phyloP scores from a whole-genome alignment of 2,888 invertebrate genomes.

The Sphaeridia pumilis region DNA sequence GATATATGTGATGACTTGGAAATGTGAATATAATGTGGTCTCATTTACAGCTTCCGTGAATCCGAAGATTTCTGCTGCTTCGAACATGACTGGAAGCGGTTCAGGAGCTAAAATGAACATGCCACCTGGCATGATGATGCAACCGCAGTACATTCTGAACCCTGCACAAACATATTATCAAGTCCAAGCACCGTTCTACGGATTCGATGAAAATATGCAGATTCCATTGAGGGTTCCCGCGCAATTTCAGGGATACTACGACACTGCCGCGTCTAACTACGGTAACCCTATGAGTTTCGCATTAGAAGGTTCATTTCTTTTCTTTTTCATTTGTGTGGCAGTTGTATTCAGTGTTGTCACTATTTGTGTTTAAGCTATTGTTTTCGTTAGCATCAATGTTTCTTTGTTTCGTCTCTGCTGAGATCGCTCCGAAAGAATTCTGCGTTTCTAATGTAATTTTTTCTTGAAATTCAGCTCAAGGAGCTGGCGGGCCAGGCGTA shows the following conservation, averaged over 20 bases:
- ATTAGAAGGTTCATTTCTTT: constrained; percentile 17
- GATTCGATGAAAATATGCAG: constrained; percentile 33
- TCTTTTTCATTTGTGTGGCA: constrained; percentile 6
- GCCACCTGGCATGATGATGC: constrained; percentile 32
- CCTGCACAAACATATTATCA: constrained; percentile 29
- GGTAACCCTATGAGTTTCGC: constrained; percentile 19
- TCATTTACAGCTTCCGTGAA: constrained; percentile 24
- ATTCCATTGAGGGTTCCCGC: constrained; percentile 31
- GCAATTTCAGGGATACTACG: constrained; percentile 33
- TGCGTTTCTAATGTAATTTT: neutral
- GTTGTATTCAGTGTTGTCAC: neutral
- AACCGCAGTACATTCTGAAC: constrained; percentile 33
- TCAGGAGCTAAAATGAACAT: constrained; percentile 24
- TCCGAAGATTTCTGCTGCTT: constrained; percentile 30
- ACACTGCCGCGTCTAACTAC: constrained; percentile 21
- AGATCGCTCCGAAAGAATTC: too few relatives aligned
- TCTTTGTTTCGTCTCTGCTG: neutral
- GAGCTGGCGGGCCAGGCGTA: constrained; percentile 25
- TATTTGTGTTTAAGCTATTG: neutral
- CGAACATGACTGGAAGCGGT: constrained; percentile 15
- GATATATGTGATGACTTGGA: too few relatives aligned
- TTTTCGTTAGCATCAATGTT: too few relatives aligned
- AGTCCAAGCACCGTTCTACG: constrained; percentile 32
- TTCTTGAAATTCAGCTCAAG: constrained; percentile 14
- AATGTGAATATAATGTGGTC: too few relatives aligned